Conservation (phyloP, 2,797 vertebrate species). For the Aeoliscus strigatus region DNA sequence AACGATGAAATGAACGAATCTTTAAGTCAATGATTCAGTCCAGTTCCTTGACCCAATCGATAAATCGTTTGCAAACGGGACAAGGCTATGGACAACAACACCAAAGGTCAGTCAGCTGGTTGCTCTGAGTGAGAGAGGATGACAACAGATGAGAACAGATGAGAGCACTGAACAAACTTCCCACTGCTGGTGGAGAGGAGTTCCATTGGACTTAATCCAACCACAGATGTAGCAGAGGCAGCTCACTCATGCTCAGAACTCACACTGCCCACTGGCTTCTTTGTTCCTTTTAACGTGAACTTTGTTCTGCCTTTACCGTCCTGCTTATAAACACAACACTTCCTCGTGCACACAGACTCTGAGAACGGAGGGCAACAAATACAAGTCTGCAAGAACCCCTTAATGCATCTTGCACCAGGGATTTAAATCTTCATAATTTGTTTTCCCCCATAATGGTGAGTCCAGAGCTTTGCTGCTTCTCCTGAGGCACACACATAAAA, state of each 20-base stretch:
- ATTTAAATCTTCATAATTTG: constrained; percentile 16
- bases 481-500: constrained; percentile 14
- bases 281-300: constrained; percentile 45
- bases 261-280: constrained; percentile 30
- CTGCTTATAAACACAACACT: constrained; percentile 1
- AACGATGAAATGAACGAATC: no score
- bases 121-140: no score
- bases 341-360: background rate
- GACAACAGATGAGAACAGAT: no score
- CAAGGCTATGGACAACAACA: no score
- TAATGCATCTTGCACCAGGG: constrained; percentile 1
- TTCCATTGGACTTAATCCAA: constrained; percentile 15
- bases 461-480: constrained; percentile 8
- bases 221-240: constrained; percentile 5
- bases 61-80: no score
- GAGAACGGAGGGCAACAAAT: constrained; percentile 3
- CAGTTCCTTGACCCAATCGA: no score
- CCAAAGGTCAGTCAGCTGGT: no score
- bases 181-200: constrained; percentile 9
- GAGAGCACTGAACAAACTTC: no score
- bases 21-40: no score
- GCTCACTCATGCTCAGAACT: constrained; percentile 20
- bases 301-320: constrained; percentile 20
- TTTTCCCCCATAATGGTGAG: constrained; percentile 15
- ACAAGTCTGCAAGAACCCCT: constrained; percentile 12